Percentiles rank a stretch among this genome's conserved stretches.
Conservation (phyloP, 2,113 vertebrate genomes). For the Pterocles burchelli region DNA sequence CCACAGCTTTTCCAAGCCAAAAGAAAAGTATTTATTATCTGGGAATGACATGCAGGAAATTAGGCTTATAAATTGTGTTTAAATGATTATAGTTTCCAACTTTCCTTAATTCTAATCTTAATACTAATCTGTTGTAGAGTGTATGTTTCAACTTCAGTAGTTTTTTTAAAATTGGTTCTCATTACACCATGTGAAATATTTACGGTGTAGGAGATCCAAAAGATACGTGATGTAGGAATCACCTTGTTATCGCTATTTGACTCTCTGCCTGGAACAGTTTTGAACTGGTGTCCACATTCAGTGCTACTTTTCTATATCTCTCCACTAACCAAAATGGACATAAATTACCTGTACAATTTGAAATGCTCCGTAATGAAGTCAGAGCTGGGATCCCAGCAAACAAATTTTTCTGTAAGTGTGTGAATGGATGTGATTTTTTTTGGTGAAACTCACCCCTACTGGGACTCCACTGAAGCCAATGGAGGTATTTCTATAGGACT, state of each 20-base stretch:
- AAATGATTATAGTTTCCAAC: constrained; percentile 73
- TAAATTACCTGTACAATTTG: background rate
- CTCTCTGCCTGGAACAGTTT: background rate
- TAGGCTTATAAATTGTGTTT: constrained; percentile 76
- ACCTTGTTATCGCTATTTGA: background rate
- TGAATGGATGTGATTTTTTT: background rate
- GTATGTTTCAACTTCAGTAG: constrained; percentile 50
- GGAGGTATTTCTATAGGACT: background rate
- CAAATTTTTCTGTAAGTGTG: background rate
- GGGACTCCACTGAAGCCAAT: background rate
- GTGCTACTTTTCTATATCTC: background rate
- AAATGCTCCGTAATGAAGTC: background rate
- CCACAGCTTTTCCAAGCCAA: constrained; percentile 70
- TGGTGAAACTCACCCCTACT: background rate
- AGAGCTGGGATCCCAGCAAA: background rate
- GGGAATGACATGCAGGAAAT: constrained; percentile 80
- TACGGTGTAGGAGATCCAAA: background rate
- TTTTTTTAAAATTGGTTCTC: constrained; percentile 16
- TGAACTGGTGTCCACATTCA: background rate
- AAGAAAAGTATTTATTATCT: constrained; percentile 82
- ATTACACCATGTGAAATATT: constrained; percentile 31
- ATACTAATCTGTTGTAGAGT: constrained; percentile 66
- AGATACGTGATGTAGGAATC: background rate
- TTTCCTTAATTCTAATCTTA: constrained; percentile 74
- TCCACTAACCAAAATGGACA: background rate